Evolutionary conservation across 2,888 invertebrate species (phyloP), one percentile per base, ranked within the genome.

Genomic region (Tipula vernalis): DNA sequence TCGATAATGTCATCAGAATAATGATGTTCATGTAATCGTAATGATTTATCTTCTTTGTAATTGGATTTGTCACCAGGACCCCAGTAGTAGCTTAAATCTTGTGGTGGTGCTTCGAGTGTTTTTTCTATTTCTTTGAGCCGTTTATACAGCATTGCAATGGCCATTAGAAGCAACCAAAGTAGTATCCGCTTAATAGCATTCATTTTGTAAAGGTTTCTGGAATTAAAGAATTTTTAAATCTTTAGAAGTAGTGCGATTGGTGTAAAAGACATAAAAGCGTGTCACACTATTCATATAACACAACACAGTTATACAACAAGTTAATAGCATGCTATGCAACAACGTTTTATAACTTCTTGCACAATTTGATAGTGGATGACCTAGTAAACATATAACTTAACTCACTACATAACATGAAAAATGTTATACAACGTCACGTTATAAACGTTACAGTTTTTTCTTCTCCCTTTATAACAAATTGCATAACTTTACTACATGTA

Each of bases 111-210:
- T n/a, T 89, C 88, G 36, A 89, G 89, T n/a, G 84, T 39, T 5
- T 13, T 84, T 84, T 13, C 36, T 10, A 91, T 87, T 13, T 90
- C 88, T 4, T 89, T 89, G 87, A 90, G 91, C 87, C 90, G 90
- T 84, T 91, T 90, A 83, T 89, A 89, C 13, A 89, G 87, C 0
- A 90, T 88, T 0, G 90, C 91, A 8, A 89, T 12, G 8, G 89
- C 87, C 85, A 91, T 87, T 15, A 89, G 87, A 5, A 90, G 8
- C 3, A 86, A 88, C 15, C 89, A 90, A 87, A 91, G 44, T 5
- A 87, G 36, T 28, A 87, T 42, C 12, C 87, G 86, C 41, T 2
- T 8, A 10, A 71, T 3, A 71, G 10, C 10, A 71, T 71, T 28
- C 71, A 71, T 71, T 0, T 18, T 71, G 2, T 51, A 44, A 15